Base-by-base conservation (phyloP, 2,113 vertebrate genomes). In the Xenopus laevis region DNA sequence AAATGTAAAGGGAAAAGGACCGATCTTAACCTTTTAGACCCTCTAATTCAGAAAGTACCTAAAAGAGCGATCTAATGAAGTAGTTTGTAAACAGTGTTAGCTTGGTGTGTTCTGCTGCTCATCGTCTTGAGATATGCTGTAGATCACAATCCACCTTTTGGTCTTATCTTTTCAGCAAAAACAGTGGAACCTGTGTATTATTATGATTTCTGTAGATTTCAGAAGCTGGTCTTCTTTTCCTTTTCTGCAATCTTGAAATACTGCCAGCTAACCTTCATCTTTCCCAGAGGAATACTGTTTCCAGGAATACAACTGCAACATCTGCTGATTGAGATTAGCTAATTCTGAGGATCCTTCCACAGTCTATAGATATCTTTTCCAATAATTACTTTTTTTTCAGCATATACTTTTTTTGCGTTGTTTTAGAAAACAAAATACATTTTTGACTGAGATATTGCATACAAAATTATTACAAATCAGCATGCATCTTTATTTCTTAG, bases 241-340 rank as follows among this genome's bases (percentile, higher is more conserved):
- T 47, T 9, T 47, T 61, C 17, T n/a, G 7, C 45, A 15, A 7
- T 15, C 16, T 53, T 50, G 72, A 68, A 67, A 68, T 75, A 40
- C 45, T 74, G 55, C 45, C 57, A 53, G 65, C 44, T 13, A 66
- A 45, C 50, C 72, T 68, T 75, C 59, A 45, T 68, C 46, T 61
- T 61, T 68, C 72, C 65, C 72, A 68, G 58, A 52, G 72, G 65
- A 68, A 62, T 27, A 57, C 45, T 61, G 50, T 75, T 75, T 75
- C 64, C 65, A 75, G 65, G 72, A 75, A 75, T 68, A 40, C 72
- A 75, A 68, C 57, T 61, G 55, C 53, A 60, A 68, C 65, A 68
- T 68, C 64, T 61, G 65, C 65, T 68, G 57, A 68, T 61, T 75
- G 23, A 68, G 72, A 75, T 68, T 75, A 75, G 52, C 64, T 67